phyloP scores from a whole-genome alignment of 1,140 invertebrate species.

The Cyclina sinensis region DNA sequence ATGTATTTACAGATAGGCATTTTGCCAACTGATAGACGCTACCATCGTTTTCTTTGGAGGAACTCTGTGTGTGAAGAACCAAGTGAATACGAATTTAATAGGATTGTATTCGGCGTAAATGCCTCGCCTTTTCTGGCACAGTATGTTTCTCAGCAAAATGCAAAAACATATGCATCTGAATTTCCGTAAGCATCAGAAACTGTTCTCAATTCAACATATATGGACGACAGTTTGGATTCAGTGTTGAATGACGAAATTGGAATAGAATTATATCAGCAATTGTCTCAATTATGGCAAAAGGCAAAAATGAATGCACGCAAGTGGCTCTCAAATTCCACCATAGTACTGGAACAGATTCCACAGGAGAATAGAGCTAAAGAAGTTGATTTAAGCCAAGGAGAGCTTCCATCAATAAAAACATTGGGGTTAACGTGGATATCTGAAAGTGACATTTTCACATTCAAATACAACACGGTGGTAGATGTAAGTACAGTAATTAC shows the following conservation, averaged over 20 bases:
- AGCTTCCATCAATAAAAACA: slow-evolving; percentile 52
- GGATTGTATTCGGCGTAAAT: slow-evolving; percentile 60
- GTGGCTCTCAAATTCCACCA: slow-evolving; percentile 41
- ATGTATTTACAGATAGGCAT: slow-evolving; percentile 64
- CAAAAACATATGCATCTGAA: not conserved
- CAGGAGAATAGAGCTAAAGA: slow-evolving; percentile 15
- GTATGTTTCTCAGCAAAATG: slow-evolving; percentile 41
- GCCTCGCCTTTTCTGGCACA: slow-evolving; percentile 65
- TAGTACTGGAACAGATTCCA: slow-evolving; percentile 33
- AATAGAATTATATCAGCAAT: slow-evolving; percentile 34
- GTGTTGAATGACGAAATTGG: not conserved
- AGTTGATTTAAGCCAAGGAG: slow-evolving; percentile 6
- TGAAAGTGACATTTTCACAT: slow-evolving; percentile 50
- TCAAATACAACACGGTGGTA: not conserved
- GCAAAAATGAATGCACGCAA: slow-evolving; percentile 35
- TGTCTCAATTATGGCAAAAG: not conserved
- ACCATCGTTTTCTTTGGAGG: slow-evolving; percentile 62
- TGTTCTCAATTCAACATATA: slow-evolving; percentile 37
- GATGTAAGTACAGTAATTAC: not conserved
- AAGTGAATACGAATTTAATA: slow-evolving; percentile 29
- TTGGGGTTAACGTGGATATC: slow-evolving; percentile 57
- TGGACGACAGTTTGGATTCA: slow-evolving; percentile 44
- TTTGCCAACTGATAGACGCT: slow-evolving; percentile 16
- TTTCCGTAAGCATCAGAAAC: slow-evolving; percentile 40
- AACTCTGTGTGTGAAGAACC: not conserved